Percentiles rank a stretch among this genome's conserved stretches.
Conservation (phyloP, 2,113 vertebrate species). For the Triplophysa siluroides region DNA sequence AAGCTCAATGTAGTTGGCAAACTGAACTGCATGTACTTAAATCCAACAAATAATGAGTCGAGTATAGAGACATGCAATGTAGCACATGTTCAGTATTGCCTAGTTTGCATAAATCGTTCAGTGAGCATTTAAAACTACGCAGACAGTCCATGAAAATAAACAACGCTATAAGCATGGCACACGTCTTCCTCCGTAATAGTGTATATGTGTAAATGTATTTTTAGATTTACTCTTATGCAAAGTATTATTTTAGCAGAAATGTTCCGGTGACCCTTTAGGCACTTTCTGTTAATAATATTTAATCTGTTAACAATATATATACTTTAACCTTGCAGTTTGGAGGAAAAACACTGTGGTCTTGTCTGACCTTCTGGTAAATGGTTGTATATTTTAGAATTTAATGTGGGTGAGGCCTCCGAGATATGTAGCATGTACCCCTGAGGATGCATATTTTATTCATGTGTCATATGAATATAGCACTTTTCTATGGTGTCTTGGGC, state of each 20-base stretch:
- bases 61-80: too few relatives aligned
- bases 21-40: too few relatives aligned
- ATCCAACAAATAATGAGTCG: too few relatives aligned
- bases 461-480: slow-evolving; percentile 73
- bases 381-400: slow-evolving; percentile 69
- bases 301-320: slow-evolving; percentile 9
- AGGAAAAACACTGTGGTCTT: slow-evolving; percentile 66
- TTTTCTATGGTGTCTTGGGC: slow-evolving; percentile 67
- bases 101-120: too few relatives aligned
- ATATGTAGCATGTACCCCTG: slow-evolving; percentile 59
- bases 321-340: neutral
- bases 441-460: slow-evolving; percentile 77
- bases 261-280: neutral
- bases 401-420: slow-evolving; percentile 66
- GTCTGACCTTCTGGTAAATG: slow-evolving; percentile 69
- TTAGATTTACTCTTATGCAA: neutral
- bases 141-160: too few relatives aligned
- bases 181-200: too few relatives aligned
- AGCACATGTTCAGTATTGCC: too few relatives aligned
- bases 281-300: slow-evolving; percentile 12
- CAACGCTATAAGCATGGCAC: too few relatives aligned
- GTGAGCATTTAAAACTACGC: too few relatives aligned
- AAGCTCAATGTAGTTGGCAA: too few relatives aligned
- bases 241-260: slow-evolving; percentile 17
- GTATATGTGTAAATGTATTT: neutral